Evolutionary conservation across 2,888 invertebrate genomes (phyloP).

Genomic region (Deroplatys truncata): DNA sequence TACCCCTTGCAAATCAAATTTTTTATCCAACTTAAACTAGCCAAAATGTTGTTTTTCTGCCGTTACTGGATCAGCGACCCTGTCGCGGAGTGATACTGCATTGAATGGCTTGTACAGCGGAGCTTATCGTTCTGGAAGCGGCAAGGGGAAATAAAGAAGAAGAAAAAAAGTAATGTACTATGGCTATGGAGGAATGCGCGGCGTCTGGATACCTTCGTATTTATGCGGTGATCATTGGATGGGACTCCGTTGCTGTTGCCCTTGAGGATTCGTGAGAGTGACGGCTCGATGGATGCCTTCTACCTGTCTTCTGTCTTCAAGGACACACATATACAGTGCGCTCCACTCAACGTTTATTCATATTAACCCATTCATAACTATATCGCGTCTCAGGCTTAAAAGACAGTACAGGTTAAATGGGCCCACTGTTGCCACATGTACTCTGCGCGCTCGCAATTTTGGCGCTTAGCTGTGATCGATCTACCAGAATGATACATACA

Average conservation of each 20-base stretch:
- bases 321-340: neutral
- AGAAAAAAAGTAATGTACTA: neutral
- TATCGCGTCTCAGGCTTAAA: too few species aligned
- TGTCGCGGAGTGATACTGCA: neutral
- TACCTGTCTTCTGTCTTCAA: neutral
- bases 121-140: neutral
- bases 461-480: too few species aligned
- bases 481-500: too few species aligned
- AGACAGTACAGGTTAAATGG: too few species aligned
- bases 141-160: neutral
- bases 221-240: neutral
- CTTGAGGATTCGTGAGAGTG: neutral
- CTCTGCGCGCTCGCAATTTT: too few species aligned
- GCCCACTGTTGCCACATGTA: too few species aligned
- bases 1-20: too few species aligned
- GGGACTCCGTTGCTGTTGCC: neutral
- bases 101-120: neutral
- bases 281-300: neutral
- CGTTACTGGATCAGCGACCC: neutral
- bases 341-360: neutral
- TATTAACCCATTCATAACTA: too few species aligned
- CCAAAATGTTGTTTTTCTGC: neutral
- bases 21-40: too few species aligned
- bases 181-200: neutral
- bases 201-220: neutral